Evolutionary conservation across 2,797 vertebrate genomes (phyloP), one percentile per base, ranked within the genome.

Genomic region (Kryptolebias ocellatus): DNA sequence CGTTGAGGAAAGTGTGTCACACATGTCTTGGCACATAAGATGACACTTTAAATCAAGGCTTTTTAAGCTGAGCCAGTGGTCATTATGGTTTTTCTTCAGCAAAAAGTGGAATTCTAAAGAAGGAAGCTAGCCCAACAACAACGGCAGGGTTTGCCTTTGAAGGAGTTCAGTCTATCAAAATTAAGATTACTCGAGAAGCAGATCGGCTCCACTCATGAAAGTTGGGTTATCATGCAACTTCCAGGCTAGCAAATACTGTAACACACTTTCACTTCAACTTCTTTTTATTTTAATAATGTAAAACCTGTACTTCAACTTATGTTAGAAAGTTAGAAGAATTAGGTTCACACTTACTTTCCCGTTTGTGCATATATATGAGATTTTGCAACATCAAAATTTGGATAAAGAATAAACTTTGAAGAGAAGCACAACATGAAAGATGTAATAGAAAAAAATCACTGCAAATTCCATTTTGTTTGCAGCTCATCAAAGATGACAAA

Each of bases 1-100:
- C 20, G 51, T 64, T 55, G 69, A 83, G 80, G 60, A 55, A 49
- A 53, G 45, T 81, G 45, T 81, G 78, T 82, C 85, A 81, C 53
- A 72, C 60, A 56, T 79, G 78, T 82, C 79, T 64, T 31, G 0
- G 49, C 68, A 69, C 74, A 75, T 85, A 57, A 71, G 60, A 74
- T 76, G 67, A 72, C 67, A 80, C 73, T 62, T 88, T 80, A 79
- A 80, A 83, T 83, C 29, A 78, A 74, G 67, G 31, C 53, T 57
- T 81, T 84, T 81, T 87, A 87, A 87, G 87, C 83, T 81, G 59
- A 53, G 72, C 80, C 76, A 24, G 20, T 24, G 20, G 20, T 24
- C 20, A 50, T 80, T 47, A 74, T 84, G 58, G 56, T 15, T 56
- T 56, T 60, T 47, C 74, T 53, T 56, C 60, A 53, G 69, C 28